Evolutionary conservation across 2,888 invertebrate genomes (phyloP), one percentile per base, ranked within the genome.

Genomic region (Bedellia somnulentella): DNA sequence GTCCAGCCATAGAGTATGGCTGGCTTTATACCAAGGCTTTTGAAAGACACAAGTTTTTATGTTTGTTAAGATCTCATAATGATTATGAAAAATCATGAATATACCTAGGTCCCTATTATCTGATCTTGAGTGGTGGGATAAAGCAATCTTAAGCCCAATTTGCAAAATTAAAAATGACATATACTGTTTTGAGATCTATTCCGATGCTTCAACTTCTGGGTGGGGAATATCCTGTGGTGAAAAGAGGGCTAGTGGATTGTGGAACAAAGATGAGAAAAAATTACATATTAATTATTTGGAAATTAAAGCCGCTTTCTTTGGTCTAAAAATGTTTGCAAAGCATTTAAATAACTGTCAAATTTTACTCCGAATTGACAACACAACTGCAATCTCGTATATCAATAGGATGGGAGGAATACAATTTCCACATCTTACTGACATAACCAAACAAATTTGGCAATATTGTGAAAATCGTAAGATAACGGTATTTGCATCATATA

Each of bases 401-500:
- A 23, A 6, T 15, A 29, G 14, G n/a, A n/a, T n/a, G n/a, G n/a
- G n/a, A n/a, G n/a, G n/a, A n/a, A n/a, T n/a, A n/a, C n/a, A n/a
- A n/a, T 29, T 22, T 12, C 22, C 22, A 5, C 29, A 29, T 15
- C 15, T 29, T n/a, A 24, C 10, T 5, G 6, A 22, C 10, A 30
- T 33, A 6, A 5, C 27, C 2, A 12, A 18, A 8, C 14, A 29
- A 3, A 3, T 29, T 3, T 33, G 33, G 33, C 14, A 33, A 9
- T 33, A 26, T 24, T 33, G 33, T 15, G 29, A 33, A 21, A 8
- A 10, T 1, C 8, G 33, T 21, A 33, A 15, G 13, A 25, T 29
- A 15, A 11, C 11, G 8, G 12, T 33, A n/a, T 33, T 15, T 10
- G 25, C 29, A 10, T 30, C 33, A 23, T 33, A 33, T 15, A 33